These are phyloP conservation scores for Phainopepla nitens DNA, from an alignment of 2,113 vertebrate genomes.

Conservation along the genomic window DNA sequence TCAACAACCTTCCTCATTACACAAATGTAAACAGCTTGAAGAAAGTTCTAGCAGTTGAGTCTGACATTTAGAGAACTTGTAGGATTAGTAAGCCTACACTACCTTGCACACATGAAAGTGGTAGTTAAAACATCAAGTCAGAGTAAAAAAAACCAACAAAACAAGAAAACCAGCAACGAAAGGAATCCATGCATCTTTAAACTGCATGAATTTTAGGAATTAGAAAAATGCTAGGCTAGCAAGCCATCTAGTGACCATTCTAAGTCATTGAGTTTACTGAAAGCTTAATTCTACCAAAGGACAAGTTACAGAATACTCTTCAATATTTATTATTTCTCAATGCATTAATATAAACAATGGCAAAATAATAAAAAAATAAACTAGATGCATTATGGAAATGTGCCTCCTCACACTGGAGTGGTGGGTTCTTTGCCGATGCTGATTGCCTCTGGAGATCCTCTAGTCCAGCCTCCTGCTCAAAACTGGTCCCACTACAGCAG, in stretches of 20 bases:
- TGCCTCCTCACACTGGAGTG: background rate
- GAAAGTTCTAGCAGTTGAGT: background rate
- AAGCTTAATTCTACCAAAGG: background rate
- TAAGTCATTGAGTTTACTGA: background rate
- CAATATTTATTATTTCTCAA: background rate
- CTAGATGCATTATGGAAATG: background rate
- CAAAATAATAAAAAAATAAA: background rate
- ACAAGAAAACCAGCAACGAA: background rate
- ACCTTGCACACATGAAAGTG: constrained; percentile 30
- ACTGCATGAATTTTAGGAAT: background rate
- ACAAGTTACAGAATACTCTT: background rate
- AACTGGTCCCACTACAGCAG: background rate
- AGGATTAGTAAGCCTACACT: constrained; percentile 43
- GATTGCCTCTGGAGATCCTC: background rate
- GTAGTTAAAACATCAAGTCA: constrained; percentile 47
- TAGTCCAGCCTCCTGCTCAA: background rate
- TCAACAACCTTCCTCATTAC: background rate
- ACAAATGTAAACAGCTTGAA: background rate
- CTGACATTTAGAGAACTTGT: constrained; percentile 38
- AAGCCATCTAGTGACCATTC: constrained; percentile 75
- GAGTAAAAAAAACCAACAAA: background rate
- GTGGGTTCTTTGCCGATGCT: background rate
- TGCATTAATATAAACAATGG: background rate
- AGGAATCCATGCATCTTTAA: background rate
- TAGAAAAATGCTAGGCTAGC: constrained; percentile 41